These are phyloP conservation scores for Caenorhabditis latens DNA, from an alignment of 1,140 invertebrate species.

Conservation along the genomic window DNA sequence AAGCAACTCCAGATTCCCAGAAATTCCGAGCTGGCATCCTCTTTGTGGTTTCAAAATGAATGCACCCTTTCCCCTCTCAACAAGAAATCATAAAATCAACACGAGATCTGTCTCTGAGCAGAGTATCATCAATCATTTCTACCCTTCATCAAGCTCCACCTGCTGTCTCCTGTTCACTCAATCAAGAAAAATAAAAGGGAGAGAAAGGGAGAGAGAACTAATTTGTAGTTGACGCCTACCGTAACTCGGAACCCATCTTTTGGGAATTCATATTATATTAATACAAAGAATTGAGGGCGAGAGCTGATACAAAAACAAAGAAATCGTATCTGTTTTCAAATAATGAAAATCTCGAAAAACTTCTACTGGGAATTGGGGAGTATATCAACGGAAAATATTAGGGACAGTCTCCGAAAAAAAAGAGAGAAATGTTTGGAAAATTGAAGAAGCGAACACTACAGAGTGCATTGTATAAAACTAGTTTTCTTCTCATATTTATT, in stretches of 20 bases:
- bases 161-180: neutral
- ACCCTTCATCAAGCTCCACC: slow-evolving; percentile 25
- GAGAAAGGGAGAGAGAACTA: neutral
- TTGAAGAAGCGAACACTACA: neutral
- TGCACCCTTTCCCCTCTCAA: neutral
- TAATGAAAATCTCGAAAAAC: neutral
- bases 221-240: neutral
- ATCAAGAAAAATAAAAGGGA: neutral
- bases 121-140: slow-evolving; percentile 23
- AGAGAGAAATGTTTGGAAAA: neutral
- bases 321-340: slow-evolving; percentile 33
- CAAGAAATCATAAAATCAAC: slow-evolving; percentile 19
- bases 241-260: neutral
- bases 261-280: neutral
- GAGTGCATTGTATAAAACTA: slow-evolving; percentile 10
- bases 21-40: no score
- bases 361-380: neutral
- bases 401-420: neutral
- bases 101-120: neutral
- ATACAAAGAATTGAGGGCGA: neutral
- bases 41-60: no score
- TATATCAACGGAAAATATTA: slow-evolving; percentile 9
- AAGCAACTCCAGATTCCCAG: no score
- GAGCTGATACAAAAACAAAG: slow-evolving; percentile 5
- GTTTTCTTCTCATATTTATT: neutral